A percentile compares a stretch with the other conserved stretches of the same genome.
Conservation (phyloP, 2,888 invertebrate genomes). For the Patella pellucida region DNA sequence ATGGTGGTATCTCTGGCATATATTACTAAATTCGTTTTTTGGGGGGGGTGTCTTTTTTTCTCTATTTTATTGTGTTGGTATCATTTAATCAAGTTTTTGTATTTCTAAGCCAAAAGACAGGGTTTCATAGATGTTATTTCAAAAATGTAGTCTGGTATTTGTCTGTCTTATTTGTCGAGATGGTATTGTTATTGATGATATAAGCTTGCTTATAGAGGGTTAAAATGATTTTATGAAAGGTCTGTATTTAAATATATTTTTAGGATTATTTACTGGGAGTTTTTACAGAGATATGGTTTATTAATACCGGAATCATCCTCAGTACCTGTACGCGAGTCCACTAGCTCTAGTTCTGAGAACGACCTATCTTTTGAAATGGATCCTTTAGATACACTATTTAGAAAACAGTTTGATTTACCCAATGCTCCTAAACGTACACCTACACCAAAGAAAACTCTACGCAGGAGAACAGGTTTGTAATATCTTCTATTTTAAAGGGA, state of each 20-base stretch:
- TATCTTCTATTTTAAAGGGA: background rate
- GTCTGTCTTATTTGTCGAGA: too few species aligned
- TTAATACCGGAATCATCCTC: conserved; percentile 34
- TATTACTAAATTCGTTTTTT: background rate
- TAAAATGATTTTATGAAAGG: too few species aligned
- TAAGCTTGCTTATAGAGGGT: too few species aligned
- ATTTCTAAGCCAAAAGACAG: too few species aligned
- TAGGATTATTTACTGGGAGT: conserved; percentile 28
- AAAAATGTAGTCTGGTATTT: too few species aligned
- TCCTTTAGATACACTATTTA: conserved; percentile 43
- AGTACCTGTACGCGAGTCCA: background rate
- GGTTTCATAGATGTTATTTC: too few species aligned
- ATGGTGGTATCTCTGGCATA: background rate
- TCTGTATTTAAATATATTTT: too few species aligned
- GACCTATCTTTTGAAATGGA: conserved; percentile 42
- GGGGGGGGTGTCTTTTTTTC: too few species aligned
- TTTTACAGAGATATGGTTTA: conserved; percentile 55
- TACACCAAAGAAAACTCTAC: conserved; percentile 46
- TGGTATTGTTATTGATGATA: too few species aligned
- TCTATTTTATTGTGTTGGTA: too few species aligned
- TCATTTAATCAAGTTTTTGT: too few species aligned
- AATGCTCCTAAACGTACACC: conserved; percentile 34
- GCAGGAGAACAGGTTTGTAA: conserved; percentile 47
- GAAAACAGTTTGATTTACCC: conserved; percentile 43
- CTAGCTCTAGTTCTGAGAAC: background rate